Evolutionary conservation across 2,888 invertebrate species (phyloP).

Genomic region (Stomorhina lunata): DNA sequence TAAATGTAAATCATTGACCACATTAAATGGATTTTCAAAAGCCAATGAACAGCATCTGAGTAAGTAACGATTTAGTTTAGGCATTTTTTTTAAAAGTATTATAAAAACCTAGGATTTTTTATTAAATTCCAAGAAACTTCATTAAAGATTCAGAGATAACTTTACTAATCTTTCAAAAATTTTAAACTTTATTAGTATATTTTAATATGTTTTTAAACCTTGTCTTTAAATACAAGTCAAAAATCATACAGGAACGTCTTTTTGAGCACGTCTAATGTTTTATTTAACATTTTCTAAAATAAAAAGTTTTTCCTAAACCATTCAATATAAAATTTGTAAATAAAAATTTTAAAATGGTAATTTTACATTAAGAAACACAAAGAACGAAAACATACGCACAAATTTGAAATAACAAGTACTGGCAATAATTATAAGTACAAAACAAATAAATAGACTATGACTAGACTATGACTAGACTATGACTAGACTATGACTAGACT

Average conservation of each 20-base stretch:
- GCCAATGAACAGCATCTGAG: neutral
- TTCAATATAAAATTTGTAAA: constrained; percentile 30
- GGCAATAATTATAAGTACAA: neutral
- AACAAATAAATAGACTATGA: no score
- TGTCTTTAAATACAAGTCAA: no score
- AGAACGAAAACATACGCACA: neutral
- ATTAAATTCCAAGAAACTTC: no score
- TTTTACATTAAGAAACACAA: constrained; percentile 15
- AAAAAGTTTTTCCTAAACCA: neutral
- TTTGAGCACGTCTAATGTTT: neutral
- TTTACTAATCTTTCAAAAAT: no score
- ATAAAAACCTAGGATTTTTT: no score
- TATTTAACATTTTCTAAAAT: neutral
- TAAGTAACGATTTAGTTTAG: neutral
- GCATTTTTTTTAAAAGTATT: no score
- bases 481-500: no score
- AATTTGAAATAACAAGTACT: neutral
- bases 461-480: no score
- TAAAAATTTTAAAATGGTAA: constrained; percentile 7
- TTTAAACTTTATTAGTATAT: no score
- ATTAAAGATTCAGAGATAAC: no score
- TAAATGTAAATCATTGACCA: constrained; percentile 35
- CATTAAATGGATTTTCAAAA: constrained; percentile 37
- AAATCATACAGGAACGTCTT: no score
- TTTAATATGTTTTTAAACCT: no score